phyloP scores from a whole-genome alignment of 2,113 vertebrate genomes.

The Lota lota region DNA sequence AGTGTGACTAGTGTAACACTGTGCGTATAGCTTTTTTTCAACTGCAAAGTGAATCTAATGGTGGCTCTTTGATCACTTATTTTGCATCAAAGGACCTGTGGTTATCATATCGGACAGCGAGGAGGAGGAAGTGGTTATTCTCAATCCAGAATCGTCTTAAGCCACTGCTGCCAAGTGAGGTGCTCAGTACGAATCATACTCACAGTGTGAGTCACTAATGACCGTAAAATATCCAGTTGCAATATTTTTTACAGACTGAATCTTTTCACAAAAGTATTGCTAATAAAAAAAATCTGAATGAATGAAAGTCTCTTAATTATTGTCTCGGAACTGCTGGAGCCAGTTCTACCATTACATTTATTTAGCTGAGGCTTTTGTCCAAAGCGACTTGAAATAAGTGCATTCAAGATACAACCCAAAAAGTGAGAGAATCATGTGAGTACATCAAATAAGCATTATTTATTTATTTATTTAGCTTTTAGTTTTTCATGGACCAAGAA shows the following conservation, averaged over 20 bases:
- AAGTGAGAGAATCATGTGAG: no score
- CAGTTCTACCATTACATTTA: no score
- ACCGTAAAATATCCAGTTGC: background rate
- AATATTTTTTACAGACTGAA: background rate
- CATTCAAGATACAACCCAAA: no score
- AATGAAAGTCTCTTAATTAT: background rate
- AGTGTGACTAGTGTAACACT: background rate
- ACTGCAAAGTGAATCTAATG: background rate
- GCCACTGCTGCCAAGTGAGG: conserved; percentile 16
- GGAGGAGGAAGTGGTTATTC: conserved; percentile 91
- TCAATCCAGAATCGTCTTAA: conserved; percentile 72
- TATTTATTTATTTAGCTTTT: no score
- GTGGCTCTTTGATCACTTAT: background rate
- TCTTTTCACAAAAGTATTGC: background rate
- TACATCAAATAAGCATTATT: no score
- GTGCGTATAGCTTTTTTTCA: background rate
- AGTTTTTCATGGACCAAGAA: no score
- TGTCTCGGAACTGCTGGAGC: background rate
- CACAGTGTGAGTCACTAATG: background rate
- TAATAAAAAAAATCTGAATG: background rate
- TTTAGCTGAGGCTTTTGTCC: no score
- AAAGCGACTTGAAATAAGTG: no score
- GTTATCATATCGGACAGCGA: conserved; percentile 90
- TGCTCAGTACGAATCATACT: background rate
- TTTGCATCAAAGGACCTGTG: conserved; percentile 70